Percentiles rank a stretch among this genome's conserved stretches.
Conservation (phyloP, 1,140 invertebrate genomes). For the Neodiprion lecontei region DNA sequence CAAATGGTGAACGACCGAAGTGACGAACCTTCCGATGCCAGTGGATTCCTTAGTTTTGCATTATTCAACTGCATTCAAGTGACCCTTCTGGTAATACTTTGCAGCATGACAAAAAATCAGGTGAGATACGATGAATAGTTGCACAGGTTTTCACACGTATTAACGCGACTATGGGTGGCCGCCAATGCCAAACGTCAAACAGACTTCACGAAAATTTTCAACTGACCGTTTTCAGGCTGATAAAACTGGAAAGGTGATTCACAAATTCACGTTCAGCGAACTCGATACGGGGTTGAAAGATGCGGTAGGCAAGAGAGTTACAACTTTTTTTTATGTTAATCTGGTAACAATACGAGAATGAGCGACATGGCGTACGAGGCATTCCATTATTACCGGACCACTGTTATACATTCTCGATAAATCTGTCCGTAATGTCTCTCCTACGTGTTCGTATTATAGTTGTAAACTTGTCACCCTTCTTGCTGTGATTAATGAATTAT, state of each 20-base stretch:
- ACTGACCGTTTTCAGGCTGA: background rate
- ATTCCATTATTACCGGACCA: too few relatives aligned
- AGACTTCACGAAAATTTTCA: too few relatives aligned
- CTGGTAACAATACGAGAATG: background rate
- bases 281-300: background rate
- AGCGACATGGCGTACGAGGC: background rate
- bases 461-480: background rate
- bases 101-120: background rate
- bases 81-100: background rate
- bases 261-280: background rate
- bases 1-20: too few relatives aligned
- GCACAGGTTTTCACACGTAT: too few relatives aligned
- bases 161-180: too few relatives aligned
- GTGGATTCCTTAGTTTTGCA: background rate
- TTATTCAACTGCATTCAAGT: background rate
- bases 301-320: background rate
- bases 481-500: background rate
- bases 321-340: too few relatives aligned
- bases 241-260: background rate
- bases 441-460: too few relatives aligned
- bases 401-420: too few relatives aligned
- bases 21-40: too few relatives aligned
- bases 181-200: too few relatives aligned
- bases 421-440: too few relatives aligned
- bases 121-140: background rate